Conservation (phyloP, 2,797 vertebrate genomes). For the Xiphorhynchus erythropygius region DNA sequence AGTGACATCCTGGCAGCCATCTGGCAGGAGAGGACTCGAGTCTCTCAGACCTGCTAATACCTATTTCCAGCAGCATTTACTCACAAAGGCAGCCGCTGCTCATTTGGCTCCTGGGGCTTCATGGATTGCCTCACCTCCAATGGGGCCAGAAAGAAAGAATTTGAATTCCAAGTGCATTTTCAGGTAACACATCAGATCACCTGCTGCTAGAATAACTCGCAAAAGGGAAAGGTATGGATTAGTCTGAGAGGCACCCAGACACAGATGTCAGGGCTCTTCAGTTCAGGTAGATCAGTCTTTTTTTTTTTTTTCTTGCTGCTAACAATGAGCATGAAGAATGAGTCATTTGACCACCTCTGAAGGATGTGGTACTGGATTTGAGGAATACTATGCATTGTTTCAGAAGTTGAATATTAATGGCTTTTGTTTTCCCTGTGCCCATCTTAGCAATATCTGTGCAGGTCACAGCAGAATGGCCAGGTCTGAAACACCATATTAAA, state of each 20-base stretch:
- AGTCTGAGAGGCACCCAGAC: background rate
- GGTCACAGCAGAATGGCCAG: background rate
- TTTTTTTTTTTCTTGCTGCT: background rate
- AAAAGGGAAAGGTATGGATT: background rate
- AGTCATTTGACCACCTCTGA: background rate
- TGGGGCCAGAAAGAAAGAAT: background rate
- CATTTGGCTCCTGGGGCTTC: background rate
- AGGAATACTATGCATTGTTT: background rate
- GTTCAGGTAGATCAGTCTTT: background rate
- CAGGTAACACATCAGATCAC: background rate
- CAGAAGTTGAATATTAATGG: background rate
- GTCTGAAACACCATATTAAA: background rate
- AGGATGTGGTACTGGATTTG: background rate
- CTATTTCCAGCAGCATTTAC: conserved; percentile 31
- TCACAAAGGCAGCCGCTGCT: background rate
- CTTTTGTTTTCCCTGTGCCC: background rate
- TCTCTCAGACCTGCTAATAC: conserved; percentile 22
- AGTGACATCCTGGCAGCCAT: conserved; percentile 26
- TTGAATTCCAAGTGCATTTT: background rate
- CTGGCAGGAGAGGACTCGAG: conserved; percentile 14
- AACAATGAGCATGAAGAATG: background rate
- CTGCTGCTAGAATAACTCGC: background rate
- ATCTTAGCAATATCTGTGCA: background rate
- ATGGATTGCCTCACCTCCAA: background rate
- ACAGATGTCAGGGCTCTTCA: background rate